Evolutionary conservation across 2,797 vertebrate species (phyloP), one percentile per base, ranked within the genome.

Genomic region (Rachycentron canadum): DNA sequence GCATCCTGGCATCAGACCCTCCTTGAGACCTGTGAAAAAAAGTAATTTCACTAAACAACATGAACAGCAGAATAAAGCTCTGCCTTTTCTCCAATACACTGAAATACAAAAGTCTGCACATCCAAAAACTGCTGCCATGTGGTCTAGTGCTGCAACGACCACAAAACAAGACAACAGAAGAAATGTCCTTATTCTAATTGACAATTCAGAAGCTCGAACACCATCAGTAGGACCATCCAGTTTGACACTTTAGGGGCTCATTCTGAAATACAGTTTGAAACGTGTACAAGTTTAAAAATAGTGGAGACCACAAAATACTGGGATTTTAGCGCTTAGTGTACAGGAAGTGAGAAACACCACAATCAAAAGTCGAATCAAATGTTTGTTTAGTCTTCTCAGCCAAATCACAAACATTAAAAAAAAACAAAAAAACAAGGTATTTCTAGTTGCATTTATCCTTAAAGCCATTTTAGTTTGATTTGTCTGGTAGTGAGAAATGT

Each of bases 1-100:
- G 25, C 28, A n/a, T 52, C 12, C 32, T 3, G 0, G 52, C 50
- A 47, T 16, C 58, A 40, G 60, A 0, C 10, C 0, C 30, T 61
- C 12, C 6, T 23, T 21, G 10, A 73, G 34, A 40, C 58, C 56
- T 65, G 45, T 30, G 34, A n/a, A 73, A 69, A 69, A 67, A 41
- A 23, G 0, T 36, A 1, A 71, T 28, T 21, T 52, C 14, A 32
- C 50, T 16, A 2, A 53, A 59, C 0, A 61, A 63, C 36, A 38
- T 14, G 5, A 12, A 32, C 32, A 32, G 40, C 12, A 49, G 28
- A 50, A 11, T 16, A 28, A 52, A 52, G 2, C 53, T 36, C 5
- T 11, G 28, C 5, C 6, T 25, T 68, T 45, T 32, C 10, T 32
- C 9, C 45, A 0, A 56, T 61, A 43, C 19, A 65, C 45, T 17